A percentile compares a stretch with the other conserved stretches of the same genome.
Evolutionary conservation across 2,113 vertebrate species (phyloP).

Genomic region (Lynx canadensis): DNA sequence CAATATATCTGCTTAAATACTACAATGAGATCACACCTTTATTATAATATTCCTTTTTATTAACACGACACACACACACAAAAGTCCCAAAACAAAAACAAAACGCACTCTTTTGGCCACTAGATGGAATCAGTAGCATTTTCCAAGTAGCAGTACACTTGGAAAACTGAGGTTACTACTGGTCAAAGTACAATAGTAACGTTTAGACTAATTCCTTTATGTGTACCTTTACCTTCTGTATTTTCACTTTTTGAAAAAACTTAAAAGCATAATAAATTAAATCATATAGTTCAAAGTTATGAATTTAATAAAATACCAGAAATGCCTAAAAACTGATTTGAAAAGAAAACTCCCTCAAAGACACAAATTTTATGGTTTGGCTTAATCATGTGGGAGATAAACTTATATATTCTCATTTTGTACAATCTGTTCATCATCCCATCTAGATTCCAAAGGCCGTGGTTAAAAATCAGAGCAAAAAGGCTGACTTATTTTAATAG

Average conservation of each 20-base stretch:
- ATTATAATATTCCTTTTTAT: neutral
- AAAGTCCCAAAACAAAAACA: neutral
- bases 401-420: neutral
- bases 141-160: neutral
- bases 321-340: slow-evolving; percentile 13
- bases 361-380: slow-evolving; percentile 15
- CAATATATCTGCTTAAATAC: slow-evolving; percentile 10
- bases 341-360: slow-evolving; percentile 19
- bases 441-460: neutral
- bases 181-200: slow-evolving; percentile 88
- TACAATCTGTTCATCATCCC: neutral
- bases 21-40: neutral
- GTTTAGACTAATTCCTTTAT: slow-evolving; percentile 64
- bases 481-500: neutral
- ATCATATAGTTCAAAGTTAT: slow-evolving; percentile 31
- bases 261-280: slow-evolving; percentile 22
- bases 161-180: slow-evolving; percentile 83
- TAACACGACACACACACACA: neutral
- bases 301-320: slow-evolving; percentile 22
- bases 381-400: slow-evolving; percentile 23
- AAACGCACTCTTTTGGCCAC: slow-evolving; percentile 57
- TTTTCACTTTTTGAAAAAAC: slow-evolving; percentile 17
- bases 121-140: slow-evolving; percentile 78
- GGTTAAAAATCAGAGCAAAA: slow-evolving; percentile 15
- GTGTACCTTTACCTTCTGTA: neutral